Evolutionary conservation across 2,888 invertebrate genomes (phyloP).

Genomic region (Camptogramma bilineatum): DNA sequence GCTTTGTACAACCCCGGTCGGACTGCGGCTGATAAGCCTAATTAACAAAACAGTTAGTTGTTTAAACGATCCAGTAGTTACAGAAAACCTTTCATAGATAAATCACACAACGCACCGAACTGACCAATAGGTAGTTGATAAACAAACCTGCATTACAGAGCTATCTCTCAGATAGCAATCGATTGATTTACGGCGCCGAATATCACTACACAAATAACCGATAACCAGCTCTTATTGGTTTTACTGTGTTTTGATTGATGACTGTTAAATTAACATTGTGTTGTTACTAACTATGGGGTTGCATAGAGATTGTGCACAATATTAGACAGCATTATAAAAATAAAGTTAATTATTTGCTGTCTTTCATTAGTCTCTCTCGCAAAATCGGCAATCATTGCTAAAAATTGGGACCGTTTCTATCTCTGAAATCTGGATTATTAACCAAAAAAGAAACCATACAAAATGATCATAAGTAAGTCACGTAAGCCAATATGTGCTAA

Average conservation of each 20-base stretch:
- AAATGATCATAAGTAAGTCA: too few species aligned
- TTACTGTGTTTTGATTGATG: constrained; percentile 1
- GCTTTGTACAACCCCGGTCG: neutral
- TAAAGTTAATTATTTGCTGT: too few species aligned
- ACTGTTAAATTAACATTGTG: too few species aligned
- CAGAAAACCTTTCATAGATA: neutral
- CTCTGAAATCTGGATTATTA: too few species aligned
- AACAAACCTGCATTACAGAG: constrained; percentile 1
- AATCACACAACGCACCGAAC: neutral
- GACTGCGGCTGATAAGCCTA: neutral
- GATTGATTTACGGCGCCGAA: neutral
- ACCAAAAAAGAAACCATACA: too few species aligned
- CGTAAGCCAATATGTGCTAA: too few species aligned
- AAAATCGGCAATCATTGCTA: too few species aligned
- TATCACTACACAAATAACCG: neutral
- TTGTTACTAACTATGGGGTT: too few species aligned
- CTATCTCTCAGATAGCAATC: neutral
- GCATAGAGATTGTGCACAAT: too few species aligned
- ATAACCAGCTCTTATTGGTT: neutral
- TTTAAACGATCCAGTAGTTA: neutral
- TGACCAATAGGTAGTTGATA: neutral
- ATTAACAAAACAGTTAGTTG: neutral
- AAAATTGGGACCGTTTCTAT: too few species aligned
- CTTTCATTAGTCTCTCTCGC: too few species aligned
- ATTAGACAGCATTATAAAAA: too few species aligned